These are phyloP conservation scores for Falco peregrinus DNA, from an alignment of 2,797 vertebrate genomes.

Conservation along the genomic window DNA sequence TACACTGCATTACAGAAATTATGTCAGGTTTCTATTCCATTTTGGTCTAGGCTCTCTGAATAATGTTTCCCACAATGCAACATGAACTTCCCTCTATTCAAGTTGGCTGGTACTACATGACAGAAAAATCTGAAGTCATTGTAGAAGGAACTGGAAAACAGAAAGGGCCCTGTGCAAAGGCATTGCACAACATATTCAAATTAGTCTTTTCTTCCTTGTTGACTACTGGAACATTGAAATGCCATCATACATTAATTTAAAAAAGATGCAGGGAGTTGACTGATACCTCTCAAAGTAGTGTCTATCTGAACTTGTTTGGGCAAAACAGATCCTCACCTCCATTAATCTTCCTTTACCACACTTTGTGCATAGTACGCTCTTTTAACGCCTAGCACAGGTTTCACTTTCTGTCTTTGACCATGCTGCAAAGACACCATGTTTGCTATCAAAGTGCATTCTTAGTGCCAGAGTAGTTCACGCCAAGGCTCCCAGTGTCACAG, in stretches of 20 bases:
- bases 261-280: neutral
- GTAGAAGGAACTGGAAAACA: neutral
- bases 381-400: neutral
- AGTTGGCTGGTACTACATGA: neutral
- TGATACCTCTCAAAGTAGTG: neutral
- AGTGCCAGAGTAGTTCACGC: neutral
- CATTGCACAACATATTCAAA: neutral
- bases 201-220: neutral
- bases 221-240: neutral
- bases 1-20: neutral
- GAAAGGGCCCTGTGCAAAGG: neutral
- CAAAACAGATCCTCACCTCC: neutral
- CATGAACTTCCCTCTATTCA: neutral
- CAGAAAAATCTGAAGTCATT: neutral
- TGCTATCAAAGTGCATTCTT: neutral
- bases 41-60: neutral
- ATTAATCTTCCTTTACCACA: neutral
- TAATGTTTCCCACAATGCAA: neutral
- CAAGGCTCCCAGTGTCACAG: neutral
- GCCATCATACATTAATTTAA: neutral
- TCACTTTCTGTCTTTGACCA: neutral
- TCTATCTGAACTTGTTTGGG: neutral
- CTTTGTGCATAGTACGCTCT: neutral
- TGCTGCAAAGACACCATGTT: neutral
- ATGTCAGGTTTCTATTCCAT: neutral